These are phyloP conservation scores for Hyperoodon ampullatus DNA, from an alignment of 2,113 vertebrate genomes.

Conservation along the genomic window DNA sequence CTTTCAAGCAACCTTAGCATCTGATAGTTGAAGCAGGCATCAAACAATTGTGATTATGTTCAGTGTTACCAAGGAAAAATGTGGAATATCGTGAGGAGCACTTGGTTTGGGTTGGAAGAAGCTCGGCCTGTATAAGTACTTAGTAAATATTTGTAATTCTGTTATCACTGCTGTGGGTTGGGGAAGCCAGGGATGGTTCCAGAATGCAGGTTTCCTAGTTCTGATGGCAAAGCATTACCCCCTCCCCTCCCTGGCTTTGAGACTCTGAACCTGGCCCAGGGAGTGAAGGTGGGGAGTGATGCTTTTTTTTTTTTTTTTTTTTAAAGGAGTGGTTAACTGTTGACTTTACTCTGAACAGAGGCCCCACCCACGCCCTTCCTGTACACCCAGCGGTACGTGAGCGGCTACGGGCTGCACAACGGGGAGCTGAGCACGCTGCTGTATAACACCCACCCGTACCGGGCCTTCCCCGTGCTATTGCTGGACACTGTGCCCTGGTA, in stretches of 20 bases:
- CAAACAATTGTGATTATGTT: not conserved
- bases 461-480: conserved; percentile 94
- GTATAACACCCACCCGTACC: conserved; percentile 94
- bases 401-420: conserved; percentile 94
- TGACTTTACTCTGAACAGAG: conserved; percentile 76
- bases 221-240: not conserved
- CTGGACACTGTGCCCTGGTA: conserved; percentile 97
- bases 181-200: not conserved
- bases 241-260: not conserved
- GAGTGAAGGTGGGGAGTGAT: not conserved
- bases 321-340: not conserved
- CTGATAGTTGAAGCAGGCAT: not conserved
- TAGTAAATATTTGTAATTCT: not conserved
- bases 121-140: rapidly evolving
- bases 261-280: not conserved
- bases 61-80: not conserved
- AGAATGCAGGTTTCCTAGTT: not conserved
- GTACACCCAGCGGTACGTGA: conserved; percentile 94
- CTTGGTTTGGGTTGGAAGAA: not conserved
- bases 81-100: no score
- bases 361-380: conserved; percentile 90
- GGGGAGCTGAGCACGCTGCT: conserved; percentile 96
- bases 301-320: not conserved
- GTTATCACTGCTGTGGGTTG: not conserved
- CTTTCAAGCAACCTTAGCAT: not conserved